Base-by-base conservation (phyloP, 2,113 vertebrate genomes). In the Rhipidura dahli region DNA sequence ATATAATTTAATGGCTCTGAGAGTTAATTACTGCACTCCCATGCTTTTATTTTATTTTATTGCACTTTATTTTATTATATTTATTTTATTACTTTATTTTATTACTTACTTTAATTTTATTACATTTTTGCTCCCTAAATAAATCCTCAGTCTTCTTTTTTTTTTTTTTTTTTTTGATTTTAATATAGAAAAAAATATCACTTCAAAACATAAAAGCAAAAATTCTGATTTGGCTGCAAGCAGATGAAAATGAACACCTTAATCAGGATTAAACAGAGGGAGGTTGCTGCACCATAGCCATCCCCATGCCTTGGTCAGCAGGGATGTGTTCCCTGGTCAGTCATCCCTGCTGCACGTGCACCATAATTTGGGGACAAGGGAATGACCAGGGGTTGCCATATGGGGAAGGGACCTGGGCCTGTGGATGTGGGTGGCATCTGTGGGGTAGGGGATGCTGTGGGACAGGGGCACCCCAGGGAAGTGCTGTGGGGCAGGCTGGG, bases 331-430 rank as follows among this genome's bases (percentile, higher is more conserved):
- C 39, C 40, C 35, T 83, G 70, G 33, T 9, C 0, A 0, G 3
- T 22, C 44, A 42, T 27, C 35, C 59, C 37, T 68, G 16, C 63
- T 68, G 44, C 21, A 53, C 0, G 0, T 35, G 30, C 27, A 5
- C 40, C 15, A 4, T n/a, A 18, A 68, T 64, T 0, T 35, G 15
- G 40, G 70, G 63, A 60, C 9, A 11, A 9, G 37, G 53, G 33
- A 68, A 54, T 42, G 39, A 40, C 22, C 10, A 24, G 42, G 9
- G 31, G 8, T 15, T 83, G 39, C 76, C 73, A 1, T 28, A 2
- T 9, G 47, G 44, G 27, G 33, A 83, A 64, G 23, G 24, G 30
- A 21, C 11, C 4, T 0, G 0, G 42, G 30, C 35, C 12, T 64
- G 35, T 56, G 49, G 19, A 23, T 39, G 15, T 39, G 31, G 47